A percentile compares a stretch with the other conserved stretches of the same genome.
Conservation (phyloP, 2,797 vertebrate genomes). For the Phaenicophaeus curvirostris region DNA sequence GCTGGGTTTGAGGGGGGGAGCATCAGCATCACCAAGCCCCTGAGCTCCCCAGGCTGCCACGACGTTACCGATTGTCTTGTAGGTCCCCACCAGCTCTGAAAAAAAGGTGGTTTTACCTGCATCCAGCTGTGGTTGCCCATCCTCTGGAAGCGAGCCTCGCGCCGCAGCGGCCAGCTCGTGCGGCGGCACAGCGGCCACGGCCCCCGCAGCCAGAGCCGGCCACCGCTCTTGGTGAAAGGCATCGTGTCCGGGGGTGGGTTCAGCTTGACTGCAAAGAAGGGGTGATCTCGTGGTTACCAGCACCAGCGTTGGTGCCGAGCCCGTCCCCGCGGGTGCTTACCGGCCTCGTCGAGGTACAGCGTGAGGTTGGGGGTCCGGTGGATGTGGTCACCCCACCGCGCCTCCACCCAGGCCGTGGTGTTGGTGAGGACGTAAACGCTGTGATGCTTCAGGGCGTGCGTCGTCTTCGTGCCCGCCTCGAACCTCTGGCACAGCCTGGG, state of each 20-base stretch:
- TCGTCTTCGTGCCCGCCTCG: fast-evolving
- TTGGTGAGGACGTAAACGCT: neutral
- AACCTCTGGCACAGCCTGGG: fast-evolving
- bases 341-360: neutral
- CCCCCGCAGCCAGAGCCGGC: slow-evolving; percentile 5
- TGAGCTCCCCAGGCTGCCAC: fast-evolving
- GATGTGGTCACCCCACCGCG: neutral
- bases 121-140: fast-evolving
- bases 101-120: neutral
- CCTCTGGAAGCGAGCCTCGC: slow-evolving; percentile 16
- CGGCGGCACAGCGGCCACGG: fast-evolving
- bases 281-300: fast-evolving
- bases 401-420: slow-evolving; percentile 72
- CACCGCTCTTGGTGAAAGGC: fast-evolving
- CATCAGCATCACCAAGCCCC: neutral
- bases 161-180: fast-evolving
- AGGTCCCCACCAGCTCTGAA: fast-evolving
- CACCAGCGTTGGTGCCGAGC: fast-evolving
- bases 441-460: fast-evolving
- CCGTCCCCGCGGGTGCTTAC: neutral
- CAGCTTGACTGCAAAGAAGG: slow-evolving; percentile 56
- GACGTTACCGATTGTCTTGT: fast-evolving
- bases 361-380: slow-evolving; percentile 28
- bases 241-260: neutral
- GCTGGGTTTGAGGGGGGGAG: neutral